Base-by-base conservation (phyloP, 2,888 invertebrate species). In the Noctua fimbriata region DNA sequence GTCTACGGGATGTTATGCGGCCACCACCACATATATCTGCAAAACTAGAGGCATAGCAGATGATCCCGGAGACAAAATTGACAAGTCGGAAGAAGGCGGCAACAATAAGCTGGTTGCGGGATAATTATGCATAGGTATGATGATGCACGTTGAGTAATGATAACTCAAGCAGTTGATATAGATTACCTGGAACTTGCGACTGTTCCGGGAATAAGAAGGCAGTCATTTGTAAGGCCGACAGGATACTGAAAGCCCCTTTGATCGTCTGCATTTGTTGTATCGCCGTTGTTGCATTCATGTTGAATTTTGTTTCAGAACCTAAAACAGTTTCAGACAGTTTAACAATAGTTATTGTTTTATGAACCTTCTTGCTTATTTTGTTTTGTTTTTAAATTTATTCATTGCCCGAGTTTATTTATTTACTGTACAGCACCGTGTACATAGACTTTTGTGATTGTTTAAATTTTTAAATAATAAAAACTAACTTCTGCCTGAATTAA, bases 221-320 rank as follows among this genome's bases (percentile, higher is more conserved):
- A 28, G 88, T 84, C 36, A 88, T 14, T 44, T 89, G 84, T 65
- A 90, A 60, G 12, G 74, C 16, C 1, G 85, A 60, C 21, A 89
- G 36, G 32, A 88, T 41, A 18, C 76, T 79, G 3, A 88, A 75
- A 1, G 81, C 89, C 0, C 55, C 73, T 78, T 82, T 74, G 10
- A 86, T 63, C 9, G 32, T 70, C 32, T 77, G 52, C 1, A 79
- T 41, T 2, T 63, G 69, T 24, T 32, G 36, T 16, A 87, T 55
- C 1, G 72, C 75, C 16, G 81, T 49, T 47, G 72, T 55, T 2
- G 82, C 78, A 69, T 88, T 77, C 89, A 89, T 89, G 16, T 65
- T 76, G 36, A 10, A 73, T 55, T 66, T 65, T n/a, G 3, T 41
- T 41, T 36, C n/a, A n/a, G 5, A 6, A 28, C 58, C 71, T 72